Percentiles rank a stretch among this genome's conserved stretches.
Conservation (phyloP, 1,140 invertebrate species). For the Drosophila setifemur region DNA sequence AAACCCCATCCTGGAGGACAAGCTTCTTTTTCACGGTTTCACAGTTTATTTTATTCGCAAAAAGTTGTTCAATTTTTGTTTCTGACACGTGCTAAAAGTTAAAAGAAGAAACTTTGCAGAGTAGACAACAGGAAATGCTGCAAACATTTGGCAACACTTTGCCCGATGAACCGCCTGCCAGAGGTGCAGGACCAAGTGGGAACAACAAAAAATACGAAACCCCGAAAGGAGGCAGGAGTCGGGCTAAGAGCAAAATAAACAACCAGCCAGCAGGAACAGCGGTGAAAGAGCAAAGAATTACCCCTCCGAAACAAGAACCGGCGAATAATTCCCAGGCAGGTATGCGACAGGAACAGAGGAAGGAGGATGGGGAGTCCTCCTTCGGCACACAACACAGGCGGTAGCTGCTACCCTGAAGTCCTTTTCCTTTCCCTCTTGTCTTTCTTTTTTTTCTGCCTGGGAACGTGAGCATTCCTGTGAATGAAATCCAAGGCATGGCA, state of each 20-base stretch:
- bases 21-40: conserved; percentile 32
- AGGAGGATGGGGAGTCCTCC: conserved; percentile 42
- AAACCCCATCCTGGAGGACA: background rate
- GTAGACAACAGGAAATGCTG: conserved; percentile 75
- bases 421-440: conserved; percentile 1
- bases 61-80: conserved; percentile 40
- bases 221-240: conserved; percentile 1
- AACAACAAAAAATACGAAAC: too few relatives aligned
- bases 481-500: conserved; percentile 73
- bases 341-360: conserved; percentile 40
- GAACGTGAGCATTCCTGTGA: conserved; percentile 62
- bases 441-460: too few relatives aligned
- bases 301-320: conserved; percentile 16
- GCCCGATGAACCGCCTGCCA: conserved; percentile 38
- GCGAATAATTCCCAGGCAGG: conserved; percentile 72
- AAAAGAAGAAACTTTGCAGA: conserved; percentile 39
- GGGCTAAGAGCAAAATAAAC: conserved; percentile 33
- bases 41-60: conserved; percentile 32
- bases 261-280: conserved; percentile 4
- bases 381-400: conserved; percentile 53
- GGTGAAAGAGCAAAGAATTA: conserved; percentile 20
- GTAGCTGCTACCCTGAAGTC: conserved; percentile 35
- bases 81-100: conserved; percentile 74
- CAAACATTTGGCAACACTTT: conserved; percentile 77
- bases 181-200: conserved; percentile 14